Base-by-base conservation (phyloP, 2,797 vertebrate genomes). In the Kryptopterus vitreolus region DNA sequence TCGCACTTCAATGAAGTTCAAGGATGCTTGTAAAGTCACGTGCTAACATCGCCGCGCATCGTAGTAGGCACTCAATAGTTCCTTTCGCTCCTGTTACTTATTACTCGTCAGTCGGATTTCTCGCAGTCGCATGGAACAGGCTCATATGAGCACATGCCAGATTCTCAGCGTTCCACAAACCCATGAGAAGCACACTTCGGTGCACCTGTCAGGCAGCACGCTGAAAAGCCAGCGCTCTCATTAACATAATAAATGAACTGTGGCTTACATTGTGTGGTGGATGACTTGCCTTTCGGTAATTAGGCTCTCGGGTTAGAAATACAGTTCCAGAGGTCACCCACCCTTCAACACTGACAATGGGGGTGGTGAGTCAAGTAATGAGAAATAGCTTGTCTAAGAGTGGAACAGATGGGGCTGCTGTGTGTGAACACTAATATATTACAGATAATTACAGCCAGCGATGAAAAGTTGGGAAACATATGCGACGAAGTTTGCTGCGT, bases 241-340 rank as follows among this genome's bases (percentile, higher is more conserved):
- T 87, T 84, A 87, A 83, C 81, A 84, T 85, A 85, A 81, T 81
- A 85, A 84, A 86, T 86, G 84, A 87, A 85, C 80, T 85, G 85
- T 86, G 82, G 85, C 81, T 83, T 81, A 76, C 74, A 83, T 83
- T 81, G 81, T 57, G 80, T 78, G 76, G 59, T 46, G 80, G 69
- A 81, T 84, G 83, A 80, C 81, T 82, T 85, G 81, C 71, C 77
- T 81, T 78, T 86, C 77, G 70, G 80, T 87, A 86, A 86, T 87
- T 86, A 86, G 81, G 78, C 82, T 82, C 73, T 43, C n/a, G 79
- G 86, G 85, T 81, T 85, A 83, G 80, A 74, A 81, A 63, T 72
- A 57, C 59, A 82, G 81, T 81, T 81, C 58, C 78, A 76, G 82
- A 81, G 85, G 87, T 86, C 82, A 87, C 76, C 70, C 75, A 73